A percentile compares a stretch with the other conserved stretches of the same genome.
phyloP scores from a whole-genome alignment of 2,888 invertebrate species.

The Torymus texanus region DNA sequence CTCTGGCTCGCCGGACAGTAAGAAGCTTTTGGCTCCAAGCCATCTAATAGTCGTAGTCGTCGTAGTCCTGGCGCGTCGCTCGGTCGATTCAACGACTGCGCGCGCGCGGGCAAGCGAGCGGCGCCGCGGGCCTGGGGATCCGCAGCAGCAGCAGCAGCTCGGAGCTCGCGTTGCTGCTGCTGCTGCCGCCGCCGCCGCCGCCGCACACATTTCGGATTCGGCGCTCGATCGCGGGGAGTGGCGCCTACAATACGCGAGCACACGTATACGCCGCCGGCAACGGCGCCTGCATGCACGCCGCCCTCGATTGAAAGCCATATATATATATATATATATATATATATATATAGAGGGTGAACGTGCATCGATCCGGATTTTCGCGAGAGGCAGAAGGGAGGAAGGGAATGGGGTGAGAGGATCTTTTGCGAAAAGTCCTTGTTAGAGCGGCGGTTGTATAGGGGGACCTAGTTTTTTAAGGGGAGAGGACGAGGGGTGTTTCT shows the following conservation, averaged over 20 bases:
- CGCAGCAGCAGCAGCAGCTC: slow-evolving; percentile 24
- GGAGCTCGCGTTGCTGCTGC: too few relatives aligned
- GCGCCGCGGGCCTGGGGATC: slow-evolving; percentile 55
- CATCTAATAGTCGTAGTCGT: slow-evolving; percentile 64
- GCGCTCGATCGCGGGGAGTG: slow-evolving; percentile 54
- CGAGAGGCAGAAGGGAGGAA: too few relatives aligned
- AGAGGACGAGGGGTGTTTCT: too few relatives aligned
- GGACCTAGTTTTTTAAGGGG: too few relatives aligned
- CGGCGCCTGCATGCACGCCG: too few relatives aligned
- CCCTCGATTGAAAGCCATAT: too few relatives aligned
- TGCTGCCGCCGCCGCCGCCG: neutral
- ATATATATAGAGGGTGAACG: too few relatives aligned
- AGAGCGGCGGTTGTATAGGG: too few relatives aligned
- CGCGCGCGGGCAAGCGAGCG: slow-evolving; percentile 35
- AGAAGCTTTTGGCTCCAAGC: slow-evolving; percentile 66
- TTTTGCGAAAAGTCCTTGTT: too few relatives aligned
- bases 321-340: too few relatives aligned
- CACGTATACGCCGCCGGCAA: neutral
- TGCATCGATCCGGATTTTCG: too few relatives aligned
- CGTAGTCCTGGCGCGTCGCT: slow-evolving; percentile 24
- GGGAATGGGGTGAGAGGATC: too few relatives aligned
- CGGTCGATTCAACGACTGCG: slow-evolving; percentile 54
- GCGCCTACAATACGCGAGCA: slow-evolving; percentile 46
- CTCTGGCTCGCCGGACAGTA: slow-evolving; percentile 53
- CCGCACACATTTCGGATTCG: slow-evolving; percentile 46